Evolutionary conservation across 1,140 invertebrate species (phyloP).

Genomic region (Anadara kagoshimensis): DNA sequence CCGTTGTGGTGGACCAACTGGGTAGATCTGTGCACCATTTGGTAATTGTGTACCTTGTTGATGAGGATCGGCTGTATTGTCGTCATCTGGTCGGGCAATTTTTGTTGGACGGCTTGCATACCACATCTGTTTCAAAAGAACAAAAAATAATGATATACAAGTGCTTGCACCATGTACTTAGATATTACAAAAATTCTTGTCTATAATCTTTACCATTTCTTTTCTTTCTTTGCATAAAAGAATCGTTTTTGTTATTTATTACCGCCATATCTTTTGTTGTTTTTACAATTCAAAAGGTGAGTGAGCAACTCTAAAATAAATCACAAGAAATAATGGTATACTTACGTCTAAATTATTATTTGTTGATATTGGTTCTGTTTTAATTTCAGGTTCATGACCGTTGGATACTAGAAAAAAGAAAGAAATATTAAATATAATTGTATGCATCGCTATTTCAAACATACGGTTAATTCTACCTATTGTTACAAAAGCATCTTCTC

Average conservation of each 20-base stretch:
- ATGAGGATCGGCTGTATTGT: conserved; percentile 23
- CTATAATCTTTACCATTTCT: neutral
- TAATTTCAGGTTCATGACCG: conserved; percentile 41
- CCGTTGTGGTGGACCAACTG: conserved; percentile 22
- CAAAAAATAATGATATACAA: neutral
- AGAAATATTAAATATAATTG: neutral
- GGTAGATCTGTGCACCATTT: conserved; percentile 34
- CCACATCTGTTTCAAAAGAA: conserved; percentile 31
- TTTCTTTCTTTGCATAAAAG: neutral
- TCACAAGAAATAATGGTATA: neutral
- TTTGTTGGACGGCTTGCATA: conserved; percentile 35
- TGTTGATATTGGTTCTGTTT: conserved; percentile 37
- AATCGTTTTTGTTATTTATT: neutral
- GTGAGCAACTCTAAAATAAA: neutral
- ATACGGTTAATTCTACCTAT: no score
- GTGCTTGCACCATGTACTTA: neutral
- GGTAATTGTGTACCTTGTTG: conserved; percentile 25
- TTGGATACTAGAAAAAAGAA: conserved; percentile 34
- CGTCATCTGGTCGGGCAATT: conserved; percentile 33
- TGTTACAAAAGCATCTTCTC: no score
- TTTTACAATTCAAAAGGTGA: no score
- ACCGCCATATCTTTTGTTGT: no score
- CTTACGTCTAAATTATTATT: conserved; percentile 42
- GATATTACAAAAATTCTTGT: neutral
- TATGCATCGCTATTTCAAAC: neutral